Percentiles rank a stretch among this genome's conserved stretches.
These are phyloP conservation scores for Meloidogyne hapla DNA, from an alignment of 1,140 invertebrate genomes.

Conservation along the genomic window DNA sequence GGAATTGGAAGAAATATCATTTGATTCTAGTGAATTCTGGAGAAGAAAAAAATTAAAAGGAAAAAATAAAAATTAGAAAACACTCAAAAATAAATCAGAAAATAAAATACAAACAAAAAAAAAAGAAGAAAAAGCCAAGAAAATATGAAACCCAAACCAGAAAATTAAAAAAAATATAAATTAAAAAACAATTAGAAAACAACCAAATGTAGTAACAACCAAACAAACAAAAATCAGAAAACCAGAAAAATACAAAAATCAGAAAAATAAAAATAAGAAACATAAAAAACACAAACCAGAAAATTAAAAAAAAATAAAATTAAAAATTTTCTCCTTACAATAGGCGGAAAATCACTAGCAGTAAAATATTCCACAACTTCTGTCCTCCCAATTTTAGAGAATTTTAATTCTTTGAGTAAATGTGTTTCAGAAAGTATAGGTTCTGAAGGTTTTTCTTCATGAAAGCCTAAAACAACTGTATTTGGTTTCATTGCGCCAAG, in stretches of 20 bases:
- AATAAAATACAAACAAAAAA: background rate
- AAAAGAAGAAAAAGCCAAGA: no score
- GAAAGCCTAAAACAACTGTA: constrained; percentile 77
- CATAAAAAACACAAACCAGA: no score
- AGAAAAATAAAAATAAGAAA: no score
- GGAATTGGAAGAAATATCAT: constrained; percentile 1
- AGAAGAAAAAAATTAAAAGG: background rate
- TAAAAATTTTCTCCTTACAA: constrained; percentile 40
- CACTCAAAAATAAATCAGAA: no score
- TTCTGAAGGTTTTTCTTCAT: constrained; percentile 66
- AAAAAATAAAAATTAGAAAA: no score
- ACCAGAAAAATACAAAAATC: no score
- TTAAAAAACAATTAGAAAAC: no score
- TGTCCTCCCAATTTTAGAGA: constrained; percentile 61
- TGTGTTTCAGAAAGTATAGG: constrained; percentile 54
- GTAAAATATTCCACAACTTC: constrained; percentile 71
- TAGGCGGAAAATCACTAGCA: constrained; percentile 71
- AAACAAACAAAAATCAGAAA: no score
- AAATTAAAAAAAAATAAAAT: background rate
- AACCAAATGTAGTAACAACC: no score
- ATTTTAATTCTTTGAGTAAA: constrained; percentile 61
- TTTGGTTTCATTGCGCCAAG: constrained; percentile 92
- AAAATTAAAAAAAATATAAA: background rate
- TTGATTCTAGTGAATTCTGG: background rate
- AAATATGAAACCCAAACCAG: no score